Evolutionary conservation across 92 coral and sea anemone species (phyloP), one percentile per base, ranked within the genome.

Genomic region (Epizoanthus illoricatus): DNA sequence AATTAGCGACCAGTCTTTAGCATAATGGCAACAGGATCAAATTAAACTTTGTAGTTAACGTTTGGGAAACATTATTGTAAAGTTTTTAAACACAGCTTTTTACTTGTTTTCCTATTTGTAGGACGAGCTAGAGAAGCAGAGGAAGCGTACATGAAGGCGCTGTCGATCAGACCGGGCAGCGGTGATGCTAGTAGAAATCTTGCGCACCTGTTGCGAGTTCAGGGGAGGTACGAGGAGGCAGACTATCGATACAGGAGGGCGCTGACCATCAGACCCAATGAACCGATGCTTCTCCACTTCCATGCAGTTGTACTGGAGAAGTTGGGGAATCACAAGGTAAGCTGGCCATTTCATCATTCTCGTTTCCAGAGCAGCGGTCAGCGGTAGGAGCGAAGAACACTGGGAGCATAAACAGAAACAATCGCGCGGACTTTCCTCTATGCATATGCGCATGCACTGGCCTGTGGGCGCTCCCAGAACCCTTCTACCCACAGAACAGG

Each of bases 121-220:
- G 97, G 74, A 8, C 88, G 97, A 79, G 67, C 85, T 17, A 56
- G 73, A 24, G 97, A 90, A 43, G 97, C 97, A 20, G 97, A 92
- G 71, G 56, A 75, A 42, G 85, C 90, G 49, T 92, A 92, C 72
- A 54, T 69, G n/a, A 92, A 86, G 59, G 94, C 97, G 24, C 82
- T 92, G 71, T 90, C 94, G 19, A 79, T 92, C 83, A 86, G 87
- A 80, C 97, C 97, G 62, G 75, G 74, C 84, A 92, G 97, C 75
- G 90, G 90, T 54, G 93, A 90, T 49, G 94, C 92, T 41, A 88
- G 87, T 84, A 88, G 91, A 5, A 92, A 92, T 74, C 76, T 90
- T 62, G 97, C 94, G 39, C 93, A 92, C 74, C 82, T 92, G 72
- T 62, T 92, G 18, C 87, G 97, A 62, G 84, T 84, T 67, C 66